Evolutionary conservation across 2,797 vertebrate genomes (phyloP).

Genomic region (Hydrocynus forskahlii): DNA sequence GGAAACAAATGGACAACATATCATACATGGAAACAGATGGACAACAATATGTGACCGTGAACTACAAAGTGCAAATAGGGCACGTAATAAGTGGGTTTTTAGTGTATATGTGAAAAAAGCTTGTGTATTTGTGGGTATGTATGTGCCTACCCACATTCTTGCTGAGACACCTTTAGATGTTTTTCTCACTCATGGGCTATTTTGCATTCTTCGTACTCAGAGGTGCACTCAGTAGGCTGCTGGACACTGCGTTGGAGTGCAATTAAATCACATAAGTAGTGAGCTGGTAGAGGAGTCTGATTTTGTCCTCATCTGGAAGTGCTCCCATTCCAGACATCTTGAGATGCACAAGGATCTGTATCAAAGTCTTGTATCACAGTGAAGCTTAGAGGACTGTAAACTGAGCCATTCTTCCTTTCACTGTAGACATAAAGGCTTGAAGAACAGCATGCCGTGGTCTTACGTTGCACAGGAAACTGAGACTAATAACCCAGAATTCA

Average conservation of each 20-base stretch:
- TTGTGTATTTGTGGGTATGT: background rate
- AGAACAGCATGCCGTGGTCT: background rate
- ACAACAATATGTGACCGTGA: too few relatives aligned
- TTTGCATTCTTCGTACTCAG: background rate
- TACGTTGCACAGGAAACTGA: background rate
- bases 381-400: background rate
- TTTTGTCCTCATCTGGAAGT: background rate
- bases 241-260: background rate
- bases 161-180: background rate
- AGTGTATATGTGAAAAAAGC: too few relatives aligned
- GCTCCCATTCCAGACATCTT: background rate
- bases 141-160: background rate
- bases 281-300: background rate
- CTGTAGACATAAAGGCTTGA: background rate
- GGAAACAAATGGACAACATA: too few relatives aligned
- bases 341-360: background rate
- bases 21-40: too few relatives aligned
- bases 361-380: background rate
- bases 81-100: too few relatives aligned
- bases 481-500: background rate
- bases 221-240: background rate
- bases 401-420: background rate
- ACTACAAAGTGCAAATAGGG: too few relatives aligned
- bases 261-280: background rate
- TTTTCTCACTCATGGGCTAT: background rate